Evolutionary conservation across 23 tunicate species (phyloP), one percentile per base, ranked within the genome.

Genomic region (Styela clava): DNA sequence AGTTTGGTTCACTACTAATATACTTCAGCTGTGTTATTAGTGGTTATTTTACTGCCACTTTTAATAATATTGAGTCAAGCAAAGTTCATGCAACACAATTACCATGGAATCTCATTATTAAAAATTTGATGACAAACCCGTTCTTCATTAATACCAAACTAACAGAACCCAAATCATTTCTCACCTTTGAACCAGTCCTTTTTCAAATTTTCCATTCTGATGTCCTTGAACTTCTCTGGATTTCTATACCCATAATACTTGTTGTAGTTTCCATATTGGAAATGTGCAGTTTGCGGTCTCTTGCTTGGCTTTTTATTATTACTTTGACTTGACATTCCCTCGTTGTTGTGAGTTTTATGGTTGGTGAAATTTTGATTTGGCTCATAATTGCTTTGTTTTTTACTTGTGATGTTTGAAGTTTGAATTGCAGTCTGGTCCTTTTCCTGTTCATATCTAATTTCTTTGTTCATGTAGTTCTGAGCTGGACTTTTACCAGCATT

Each of bases 111-210:
- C n/a, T n/a, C n/a, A n/a, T n/a, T n/a, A n/a, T n/a, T n/a, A n/a
- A n/a, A n/a, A n/a, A n/a, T n/a, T n/a, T n/a, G n/a, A n/a, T n/a
- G n/a, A n/a, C n/a, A n/a, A n/a, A n/a, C n/a, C n/a, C n/a, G n/a
- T n/a, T n/a, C n/a, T n/a, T n/a, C n/a, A n/a, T n/a, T n/a, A n/a
- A n/a, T n/a, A n/a, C n/a, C 20, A 19, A 61, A 61, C 64, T 21
- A 61, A 61, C 64, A 61, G 64, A 61, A 61, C 64, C 64, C 20
- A 61, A 19, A 61, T 61, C 64, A 61, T 19, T 61, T 61, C n/a
- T 29, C 2, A 86, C 96, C 96, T 86, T 83, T 85, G 65, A 96
- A 91, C 99, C 99, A 96, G 2, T 96, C 99, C 79, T 91, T 91
- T 69, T 87, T 87, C 61, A 96, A 64, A 22, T 24, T 74, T 22